Base-by-base conservation (phyloP, 2,113 vertebrate species). In the Vulpes vulpes region DNA sequence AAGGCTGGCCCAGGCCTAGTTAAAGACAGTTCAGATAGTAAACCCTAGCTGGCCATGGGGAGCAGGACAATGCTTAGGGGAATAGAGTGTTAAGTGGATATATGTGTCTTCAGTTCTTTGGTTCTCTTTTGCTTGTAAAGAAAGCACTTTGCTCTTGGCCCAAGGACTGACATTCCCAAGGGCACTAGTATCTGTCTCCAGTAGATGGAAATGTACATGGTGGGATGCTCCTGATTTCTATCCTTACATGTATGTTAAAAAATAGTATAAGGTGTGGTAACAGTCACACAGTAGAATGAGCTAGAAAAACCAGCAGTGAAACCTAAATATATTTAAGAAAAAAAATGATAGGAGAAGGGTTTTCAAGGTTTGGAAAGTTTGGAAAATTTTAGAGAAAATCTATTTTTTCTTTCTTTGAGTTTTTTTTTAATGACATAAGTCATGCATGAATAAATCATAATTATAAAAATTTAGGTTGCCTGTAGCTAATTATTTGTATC, bases 381-480 rank as follows among this genome's bases (percentile, higher is more conserved):
- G 88, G 67, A 78, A 89, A 92, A 30, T 65, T 80, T 92, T 86
- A 59, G 83, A 95, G 20, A 81, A 93, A 73, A 71, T 8, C 2
- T n/a, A 51, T 17, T 71, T 91, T 93, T 57, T 74, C 3, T 93
- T 96, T 83, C 35, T 94, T 94, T 64, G 67, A 67, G 53, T 19
- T 91, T 90, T 43, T 43, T 91, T 57, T 51, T 49, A 91, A 85
- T 84, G 74, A 79, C 32, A 43, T 6, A 82, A 92, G 60, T 86
- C 49, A 84, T 59, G n/a, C 43, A 65, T n/a, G 55, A 91, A 90
- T 86, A 90, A 95, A 90, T 74, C 49, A 94, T 71, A 83, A 80
- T 76, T 82, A 93, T 57, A 92, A 94, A 96, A 60, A 65, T 89
- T 85, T 79, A 69, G 53, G 53, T 86, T 19, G 30, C n/a, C 82